Evolutionary conservation across 2,888 invertebrate species (phyloP), one percentile per base, ranked within the genome.

Genomic region (Cinara cedri): DNA sequence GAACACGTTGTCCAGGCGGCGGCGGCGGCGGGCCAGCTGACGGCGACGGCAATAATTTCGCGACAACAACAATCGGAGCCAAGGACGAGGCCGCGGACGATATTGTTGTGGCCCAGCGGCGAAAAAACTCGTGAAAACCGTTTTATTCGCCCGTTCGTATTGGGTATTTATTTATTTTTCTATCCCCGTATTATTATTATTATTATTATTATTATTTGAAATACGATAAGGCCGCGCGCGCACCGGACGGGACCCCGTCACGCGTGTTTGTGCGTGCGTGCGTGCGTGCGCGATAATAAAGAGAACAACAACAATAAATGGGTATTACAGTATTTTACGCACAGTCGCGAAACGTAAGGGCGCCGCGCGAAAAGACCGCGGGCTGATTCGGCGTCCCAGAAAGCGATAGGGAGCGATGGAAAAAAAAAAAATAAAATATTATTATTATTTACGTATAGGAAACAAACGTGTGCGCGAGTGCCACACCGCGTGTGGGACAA

Each of bases 401-500:
- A 14, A 16, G 21, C 9, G 46, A 6, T 13, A 46, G 24, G 24
- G 21, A 65, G n/a, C 34, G 34, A 46, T 16, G 21, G 46, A 65
- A 62, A 34, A 65, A 65, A 65, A 65, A 60, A 34, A 34, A 34
- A 34, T 34, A 6, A 34, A n/a, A n/a, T n/a, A n/a, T n/a, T n/a
- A n/a, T n/a, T n/a, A n/a, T n/a, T n/a, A n/a, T n/a, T n/a, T n/a
- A n/a, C n/a, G n/a, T n/a, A n/a, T n/a, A n/a, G 34, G 6, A 34
- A 34, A 34, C 6, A 34, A 26, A 26, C 19, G 44, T 65, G 11
- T 44, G 71, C 42, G 42, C 42, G 16, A 14, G 46, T 14, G 34
- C 46, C 72, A 72, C 72, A 42, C 62, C 62, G 62, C 72, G 62
- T 63, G 72, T 74, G 72, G 62, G 60, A 46, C n/a, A 71, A 11